phyloP scores from a whole-genome alignment of 2,888 invertebrate species.

The Agapostemon virescens region DNA sequence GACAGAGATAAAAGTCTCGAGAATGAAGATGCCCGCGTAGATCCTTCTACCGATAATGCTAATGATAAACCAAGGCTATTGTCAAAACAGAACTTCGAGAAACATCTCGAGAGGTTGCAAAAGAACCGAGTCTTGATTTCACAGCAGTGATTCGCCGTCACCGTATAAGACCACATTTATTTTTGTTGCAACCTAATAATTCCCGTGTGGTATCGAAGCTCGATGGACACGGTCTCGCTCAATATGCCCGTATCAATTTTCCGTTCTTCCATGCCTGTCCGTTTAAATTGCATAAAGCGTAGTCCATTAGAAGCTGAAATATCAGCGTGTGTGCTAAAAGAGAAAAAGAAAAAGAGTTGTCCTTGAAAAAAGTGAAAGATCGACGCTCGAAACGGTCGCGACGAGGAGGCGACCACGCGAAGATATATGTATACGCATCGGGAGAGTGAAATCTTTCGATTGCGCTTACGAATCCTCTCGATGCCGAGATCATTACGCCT shows the following conservation, averaged over 20 bases:
- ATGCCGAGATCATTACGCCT: background rate
- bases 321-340: background rate
- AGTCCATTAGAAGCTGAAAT: background rate
- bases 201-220: background rate
- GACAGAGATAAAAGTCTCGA: no score
- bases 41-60: no score
- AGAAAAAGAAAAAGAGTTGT: background rate
- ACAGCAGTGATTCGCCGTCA: no score
- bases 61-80: no score
- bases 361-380: conserved; percentile 3
- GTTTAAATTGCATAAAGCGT: background rate
- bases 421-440: background rate
- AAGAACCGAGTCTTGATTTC: no score
- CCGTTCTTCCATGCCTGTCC: background rate
- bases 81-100: no score
- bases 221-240: background rate
- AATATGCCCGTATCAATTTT: background rate
- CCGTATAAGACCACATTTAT: background rate
- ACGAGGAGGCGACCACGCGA: background rate
- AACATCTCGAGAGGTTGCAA: no score
- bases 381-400: background rate
- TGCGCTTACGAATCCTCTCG: background rate
- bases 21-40: no score
- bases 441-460: background rate
- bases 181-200: background rate